phyloP scores from a whole-genome alignment of 1,140 invertebrate genomes.

The Drosophila equinoxialis region DNA sequence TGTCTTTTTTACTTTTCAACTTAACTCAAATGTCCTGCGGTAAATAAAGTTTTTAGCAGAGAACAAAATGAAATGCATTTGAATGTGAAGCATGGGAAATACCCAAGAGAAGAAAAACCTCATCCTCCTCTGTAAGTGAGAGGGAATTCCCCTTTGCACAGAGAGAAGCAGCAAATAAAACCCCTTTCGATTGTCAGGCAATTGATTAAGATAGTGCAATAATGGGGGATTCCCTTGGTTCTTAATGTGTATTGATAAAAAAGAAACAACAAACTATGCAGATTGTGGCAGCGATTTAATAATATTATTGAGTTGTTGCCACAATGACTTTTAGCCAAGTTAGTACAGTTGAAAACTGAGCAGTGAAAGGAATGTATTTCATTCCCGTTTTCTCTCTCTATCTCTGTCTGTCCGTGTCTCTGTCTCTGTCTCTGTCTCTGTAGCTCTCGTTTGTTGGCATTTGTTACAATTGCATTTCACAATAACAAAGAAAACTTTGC shows the following conservation, averaged over 20 bases:
- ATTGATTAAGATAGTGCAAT: neutral
- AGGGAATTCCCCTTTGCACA: neutral
- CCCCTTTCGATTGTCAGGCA: conserved; percentile 14
- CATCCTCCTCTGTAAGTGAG: neutral
- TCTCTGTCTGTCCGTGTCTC: neutral
- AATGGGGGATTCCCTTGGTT: neutral
- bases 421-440: neutral
- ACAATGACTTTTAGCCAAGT: conserved; percentile 7
- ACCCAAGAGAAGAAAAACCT: conserved; percentile 10
- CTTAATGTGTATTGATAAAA: too few species aligned
- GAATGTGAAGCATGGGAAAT: conserved; percentile 16
- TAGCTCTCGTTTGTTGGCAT: neutral
- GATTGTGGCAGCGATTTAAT: neutral
- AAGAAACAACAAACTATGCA: neutral
- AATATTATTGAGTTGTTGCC: neutral
- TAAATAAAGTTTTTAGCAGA: conserved; percentile 11
- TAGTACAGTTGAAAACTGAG: neutral
- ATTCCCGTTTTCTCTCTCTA: neutral
- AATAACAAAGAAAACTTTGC: conserved; percentile 9
- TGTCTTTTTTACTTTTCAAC: neutral
- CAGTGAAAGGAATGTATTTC: conserved; percentile 5
- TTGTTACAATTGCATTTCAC: conserved; percentile 13
- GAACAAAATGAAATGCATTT: conserved; percentile 37
- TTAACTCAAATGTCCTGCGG: conserved; percentile 45
- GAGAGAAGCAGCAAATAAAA: neutral